Percentiles rank a stretch among this genome's conserved stretches.
phyloP scores from a whole-genome alignment of 2,113 vertebrate species.

The Python bivittatus region DNA sequence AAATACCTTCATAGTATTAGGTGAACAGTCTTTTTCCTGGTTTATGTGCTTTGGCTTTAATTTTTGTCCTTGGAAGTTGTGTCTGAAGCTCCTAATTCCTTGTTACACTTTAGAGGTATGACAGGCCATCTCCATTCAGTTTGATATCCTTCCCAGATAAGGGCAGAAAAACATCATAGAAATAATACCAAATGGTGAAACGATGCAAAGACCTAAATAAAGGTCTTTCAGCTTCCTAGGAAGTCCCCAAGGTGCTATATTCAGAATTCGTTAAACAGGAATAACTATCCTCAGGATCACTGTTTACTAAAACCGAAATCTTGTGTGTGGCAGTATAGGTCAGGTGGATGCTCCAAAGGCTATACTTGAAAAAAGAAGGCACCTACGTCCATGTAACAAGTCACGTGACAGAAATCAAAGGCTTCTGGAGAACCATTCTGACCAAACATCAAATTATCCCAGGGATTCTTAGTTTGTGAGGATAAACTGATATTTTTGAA shows the following conservation, averaged over 20 bases:
- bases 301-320: background rate
- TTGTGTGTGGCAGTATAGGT: background rate
- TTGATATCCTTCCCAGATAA: slow-evolving; percentile 30
- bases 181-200: background rate
- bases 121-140: slow-evolving; percentile 44
- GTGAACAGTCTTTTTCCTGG: background rate
- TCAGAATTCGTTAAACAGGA: background rate
- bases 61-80: slow-evolving; percentile 3
- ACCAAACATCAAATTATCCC: background rate
- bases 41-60: slow-evolving; percentile 36
- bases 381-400: background rate
- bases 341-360: background rate
- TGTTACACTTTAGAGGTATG: slow-evolving; percentile 44
- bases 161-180: background rate
- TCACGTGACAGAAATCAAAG: background rate
- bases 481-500: background rate
- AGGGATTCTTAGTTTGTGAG: background rate
- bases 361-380: background rate
- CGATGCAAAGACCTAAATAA: background rate
- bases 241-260: rapidly evolving
- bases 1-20: background rate
- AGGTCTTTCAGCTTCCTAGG: rapidly evolving
- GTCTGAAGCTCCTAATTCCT: slow-evolving; percentile 31
- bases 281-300: background rate
- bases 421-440: background rate